Evolutionary conservation across 2,797 vertebrate species (phyloP).

Genomic region (Distichodus sexfasciatus): DNA sequence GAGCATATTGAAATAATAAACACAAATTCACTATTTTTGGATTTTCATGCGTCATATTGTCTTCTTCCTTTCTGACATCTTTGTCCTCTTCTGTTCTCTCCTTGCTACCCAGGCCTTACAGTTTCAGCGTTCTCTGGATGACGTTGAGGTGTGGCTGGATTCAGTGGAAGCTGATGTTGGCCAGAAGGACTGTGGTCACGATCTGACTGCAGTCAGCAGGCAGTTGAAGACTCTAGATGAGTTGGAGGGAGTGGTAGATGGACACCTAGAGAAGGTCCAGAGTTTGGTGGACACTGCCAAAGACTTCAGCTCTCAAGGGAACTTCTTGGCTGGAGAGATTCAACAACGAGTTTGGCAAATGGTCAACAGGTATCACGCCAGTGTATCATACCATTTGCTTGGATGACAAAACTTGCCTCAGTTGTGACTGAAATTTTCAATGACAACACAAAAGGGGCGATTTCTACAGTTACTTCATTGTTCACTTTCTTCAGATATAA

Average conservation of each 20-base stretch:
- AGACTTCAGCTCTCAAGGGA: constrained; percentile 71
- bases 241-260: constrained; percentile 78
- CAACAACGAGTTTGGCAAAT: constrained; percentile 72
- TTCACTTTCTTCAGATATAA: constrained; percentile 71
- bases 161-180: constrained; percentile 73
- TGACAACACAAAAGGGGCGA: constrained; percentile 7
- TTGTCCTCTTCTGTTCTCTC: neutral
- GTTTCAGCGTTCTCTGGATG: constrained; percentile 77
- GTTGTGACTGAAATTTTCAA: no score
- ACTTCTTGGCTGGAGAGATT: constrained; percentile 78
- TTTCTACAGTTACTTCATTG: neutral
- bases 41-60: neutral
- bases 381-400: no score
- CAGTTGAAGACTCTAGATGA: constrained; percentile 78
- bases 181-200: constrained; percentile 62
- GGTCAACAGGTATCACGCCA: constrained; percentile 72
- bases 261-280: constrained; percentile 71
- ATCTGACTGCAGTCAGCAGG: constrained; percentile 70
- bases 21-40: neutral
- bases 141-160: constrained; percentile 77
- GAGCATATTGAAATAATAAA: neutral
- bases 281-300: constrained; percentile 70
- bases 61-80: neutral
- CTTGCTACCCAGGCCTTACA: constrained; percentile 71
- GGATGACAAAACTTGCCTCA: no score